A percentile compares a stretch with the other conserved stretches of the same genome.
These are phyloP conservation scores for Psilopsiagon aymara DNA, from an alignment of 2,113 vertebrate species.

Conservation along the genomic window DNA sequence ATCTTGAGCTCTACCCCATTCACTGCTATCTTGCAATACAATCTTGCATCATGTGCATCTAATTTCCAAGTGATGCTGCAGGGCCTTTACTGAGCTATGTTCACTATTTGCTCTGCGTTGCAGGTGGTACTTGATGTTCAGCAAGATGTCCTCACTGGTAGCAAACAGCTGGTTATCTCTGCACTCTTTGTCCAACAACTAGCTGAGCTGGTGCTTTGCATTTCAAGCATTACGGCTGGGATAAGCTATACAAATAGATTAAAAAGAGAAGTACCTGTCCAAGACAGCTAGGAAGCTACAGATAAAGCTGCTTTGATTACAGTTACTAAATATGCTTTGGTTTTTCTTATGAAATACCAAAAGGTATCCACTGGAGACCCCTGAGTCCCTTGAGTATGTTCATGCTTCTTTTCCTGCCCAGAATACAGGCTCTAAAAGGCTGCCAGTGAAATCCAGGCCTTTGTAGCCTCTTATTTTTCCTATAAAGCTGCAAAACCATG, in stretches of 20 bases:
- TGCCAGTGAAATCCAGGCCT: conserved; percentile 49
- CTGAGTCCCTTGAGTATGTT: not conserved
- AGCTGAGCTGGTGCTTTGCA: not conserved
- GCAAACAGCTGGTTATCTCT: not conserved
- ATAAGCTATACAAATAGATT: conserved; percentile 25
- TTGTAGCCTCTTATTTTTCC: conserved; percentile 6
- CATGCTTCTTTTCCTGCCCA: conserved; percentile 2
- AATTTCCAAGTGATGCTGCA: not conserved
- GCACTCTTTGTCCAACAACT: not conserved
- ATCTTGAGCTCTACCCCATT: not conserved
- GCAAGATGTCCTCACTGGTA: rapidly evolving
- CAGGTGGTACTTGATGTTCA: not conserved
- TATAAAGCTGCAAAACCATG: conserved; percentile 52
- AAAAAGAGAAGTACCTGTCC: conserved; percentile 9
- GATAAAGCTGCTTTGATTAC: conserved; percentile 17
- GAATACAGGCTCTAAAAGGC: conserved; percentile 53
- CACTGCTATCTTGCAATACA: not conserved
- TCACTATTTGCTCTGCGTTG: not conserved
- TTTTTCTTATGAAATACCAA: conserved; percentile 43
- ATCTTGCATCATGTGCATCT: not conserved
- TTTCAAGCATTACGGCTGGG: not conserved
- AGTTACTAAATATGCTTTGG: conserved; percentile 58
- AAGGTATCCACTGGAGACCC: conserved; percentile 17
- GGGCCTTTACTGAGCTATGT: not conserved
- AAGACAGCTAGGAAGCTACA: conserved; percentile 7